Evolutionary conservation across 2,113 vertebrate species (phyloP).

Genomic region (Ophthalmolycus amberensis): DNA sequence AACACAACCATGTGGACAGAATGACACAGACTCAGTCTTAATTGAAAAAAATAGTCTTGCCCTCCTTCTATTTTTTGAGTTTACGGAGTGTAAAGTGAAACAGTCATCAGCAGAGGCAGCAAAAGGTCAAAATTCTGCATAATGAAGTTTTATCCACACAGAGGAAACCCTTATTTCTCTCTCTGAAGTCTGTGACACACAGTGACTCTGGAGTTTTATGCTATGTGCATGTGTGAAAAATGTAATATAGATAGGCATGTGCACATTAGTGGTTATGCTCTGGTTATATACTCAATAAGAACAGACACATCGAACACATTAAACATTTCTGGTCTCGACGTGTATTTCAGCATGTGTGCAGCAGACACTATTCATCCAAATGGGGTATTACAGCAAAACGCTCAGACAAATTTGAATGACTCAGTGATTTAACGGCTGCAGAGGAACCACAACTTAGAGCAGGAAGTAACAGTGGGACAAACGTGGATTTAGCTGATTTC

Average conservation of each 20-base stretch:
- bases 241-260: conserved; percentile 49
- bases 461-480: conserved; percentile 63
- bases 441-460: conserved; percentile 67
- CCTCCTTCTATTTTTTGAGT: background rate
- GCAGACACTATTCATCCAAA: conserved; percentile 41
- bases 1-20: conserved; percentile 37
- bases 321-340: conserved; percentile 9
- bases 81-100: conserved; percentile 5
- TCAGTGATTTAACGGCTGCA: conserved; percentile 55
- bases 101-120: conserved; percentile 18
- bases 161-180: background rate
- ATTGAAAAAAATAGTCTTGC: background rate
- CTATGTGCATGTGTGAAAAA: conserved; percentile 52
- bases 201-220: conserved; percentile 9
- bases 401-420: conserved; percentile 55
- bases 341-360: conserved; percentile 45
- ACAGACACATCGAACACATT: conserved; percentile 43
- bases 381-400: conserved; percentile 40
- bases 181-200: conserved; percentile 10
- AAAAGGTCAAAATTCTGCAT: conserved; percentile 35
- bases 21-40: conserved; percentile 4
- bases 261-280: conserved; percentile 42
- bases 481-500: conserved; percentile 61
- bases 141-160: conserved; percentile 2
- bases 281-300: conserved; percentile 31